phyloP scores from a whole-genome alignment of 1,140 invertebrate genomes.

The Pseudomyrmex dendroicus region DNA sequence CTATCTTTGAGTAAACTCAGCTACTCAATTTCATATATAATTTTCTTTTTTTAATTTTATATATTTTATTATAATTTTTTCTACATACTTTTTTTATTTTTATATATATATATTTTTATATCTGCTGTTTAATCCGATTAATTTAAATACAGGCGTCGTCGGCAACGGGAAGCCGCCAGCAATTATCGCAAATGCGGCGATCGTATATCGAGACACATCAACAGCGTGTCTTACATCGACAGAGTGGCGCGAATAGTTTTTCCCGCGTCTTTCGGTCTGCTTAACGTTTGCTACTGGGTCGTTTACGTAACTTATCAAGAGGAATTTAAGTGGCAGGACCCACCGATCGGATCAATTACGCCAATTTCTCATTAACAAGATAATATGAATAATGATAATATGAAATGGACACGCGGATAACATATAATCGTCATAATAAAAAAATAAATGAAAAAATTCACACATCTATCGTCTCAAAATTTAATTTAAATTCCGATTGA shows the following conservation, averaged over 20 bases:
- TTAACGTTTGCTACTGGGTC: slow-evolving; percentile 96
- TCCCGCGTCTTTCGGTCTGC: slow-evolving; percentile 93
- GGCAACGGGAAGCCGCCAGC: slow-evolving; percentile 89
- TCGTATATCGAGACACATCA: slow-evolving; percentile 88
- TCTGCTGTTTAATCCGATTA: slow-evolving; percentile 21
- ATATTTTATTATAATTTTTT: not conserved
- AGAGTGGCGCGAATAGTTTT: slow-evolving; percentile 93
- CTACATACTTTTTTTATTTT: not conserved
- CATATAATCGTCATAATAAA: too few relatives aligned
- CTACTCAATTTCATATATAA: not conserved
- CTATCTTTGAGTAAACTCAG: not conserved
- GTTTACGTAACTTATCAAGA: slow-evolving; percentile 90
- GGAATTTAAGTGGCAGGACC: slow-evolving; percentile 90
- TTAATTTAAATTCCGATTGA: too few relatives aligned
- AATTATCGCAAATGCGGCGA: slow-evolving; percentile 85
- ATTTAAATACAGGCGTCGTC: slow-evolving; percentile 84
- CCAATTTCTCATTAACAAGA: slow-evolving; percentile 47
- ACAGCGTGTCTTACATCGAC: slow-evolving; percentile 95
- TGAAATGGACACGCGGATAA: too few relatives aligned
- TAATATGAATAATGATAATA: too few relatives aligned
- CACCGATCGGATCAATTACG: slow-evolving; percentile 68
- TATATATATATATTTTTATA: not conserved
- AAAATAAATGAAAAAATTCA: too few relatives aligned
- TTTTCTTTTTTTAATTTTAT: not conserved
- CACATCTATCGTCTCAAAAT: too few relatives aligned